Evolutionary conservation across 2,113 vertebrate genomes (phyloP), one percentile per base, ranked within the genome.

Genomic region (Pseudopipra pipra): DNA sequence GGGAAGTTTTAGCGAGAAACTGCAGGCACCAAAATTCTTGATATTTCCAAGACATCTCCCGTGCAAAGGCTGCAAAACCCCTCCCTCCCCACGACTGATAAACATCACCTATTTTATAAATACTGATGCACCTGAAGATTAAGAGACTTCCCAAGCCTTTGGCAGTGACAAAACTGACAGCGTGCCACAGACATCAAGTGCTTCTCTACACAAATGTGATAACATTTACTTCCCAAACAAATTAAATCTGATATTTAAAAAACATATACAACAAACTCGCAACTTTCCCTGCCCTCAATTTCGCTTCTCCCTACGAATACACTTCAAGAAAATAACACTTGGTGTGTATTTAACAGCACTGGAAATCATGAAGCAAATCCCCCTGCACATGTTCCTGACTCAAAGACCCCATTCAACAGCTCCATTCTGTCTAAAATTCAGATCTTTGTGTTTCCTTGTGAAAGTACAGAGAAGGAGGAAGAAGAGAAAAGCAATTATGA

Each of bases 1-100:
- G 74, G 84, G 82, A 96, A 90, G 87, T 85, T 84, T 80, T 82
- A 95, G 90, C 52, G 52, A 92, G 85, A 90, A 94, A 92, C 52
- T 8, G 9, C 75, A 79, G 95, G 87, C 95, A 77, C 43, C 58
- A 44, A 27, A 85, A 41, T 31, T 39, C 58, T 73, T n/a, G 0
- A 11, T 54, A 22, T 28, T 71, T 41, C 52, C 62, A 12, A 76
- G 67, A 33, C 4, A 6, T 20, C 56, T 82, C 25, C 59, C 59
- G 27, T 22, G 70, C 70, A 39, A 59, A 80, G 73, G 56, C 80
- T 89, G 47, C 8, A 55, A 74, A 51, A 21, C 11, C 23, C 55
- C 54, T 30, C 63, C 63, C 72, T 84, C 56, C 3, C 71, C 10
- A 63, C 28, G 7, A 2, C 8, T 12, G 77, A 85, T 79, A 92